phyloP scores from a whole-genome alignment of 1,140 invertebrate genomes.

The Olivierus martensii region DNA sequence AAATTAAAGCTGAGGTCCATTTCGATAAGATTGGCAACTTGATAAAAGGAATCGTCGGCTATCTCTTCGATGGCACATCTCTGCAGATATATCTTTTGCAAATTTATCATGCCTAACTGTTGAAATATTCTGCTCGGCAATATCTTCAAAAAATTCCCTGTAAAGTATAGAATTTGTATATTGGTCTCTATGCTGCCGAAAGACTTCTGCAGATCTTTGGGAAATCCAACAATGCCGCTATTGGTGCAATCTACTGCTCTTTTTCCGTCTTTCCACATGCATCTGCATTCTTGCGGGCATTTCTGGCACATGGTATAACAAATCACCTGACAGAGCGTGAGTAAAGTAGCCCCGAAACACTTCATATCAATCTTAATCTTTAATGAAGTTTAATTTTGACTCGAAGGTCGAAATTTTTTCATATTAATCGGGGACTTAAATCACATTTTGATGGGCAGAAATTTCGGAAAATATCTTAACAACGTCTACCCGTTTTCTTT shows the following conservation, averaged over 20 bases:
- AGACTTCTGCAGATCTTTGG: neutral
- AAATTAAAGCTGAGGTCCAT: slow-evolving; percentile 59
- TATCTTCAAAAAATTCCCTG: slow-evolving; percentile 67
- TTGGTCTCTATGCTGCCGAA: neutral
- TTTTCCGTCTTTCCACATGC: neutral
- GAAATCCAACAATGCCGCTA: neutral
- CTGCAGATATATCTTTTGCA: slow-evolving; percentile 68
- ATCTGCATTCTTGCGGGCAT: neutral
- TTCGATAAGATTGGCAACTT: slow-evolving; percentile 39
- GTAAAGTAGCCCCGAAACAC: neutral
- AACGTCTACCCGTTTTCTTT: too few relatives aligned
- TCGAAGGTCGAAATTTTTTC: too few relatives aligned
- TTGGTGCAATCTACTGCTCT: neutral
- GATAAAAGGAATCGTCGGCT: slow-evolving; percentile 39
- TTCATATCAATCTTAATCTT: too few relatives aligned
- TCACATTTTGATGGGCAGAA: too few relatives aligned
- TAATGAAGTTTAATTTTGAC: too few relatives aligned
- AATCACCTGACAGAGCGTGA: neutral
- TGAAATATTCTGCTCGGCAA: slow-evolving; percentile 64
- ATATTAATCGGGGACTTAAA: too few relatives aligned
- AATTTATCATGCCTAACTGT: slow-evolving; percentile 59
- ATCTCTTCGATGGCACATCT: slow-evolving; percentile 70
- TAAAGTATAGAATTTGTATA: slow-evolving; percentile 68
- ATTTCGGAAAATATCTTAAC: too few relatives aligned
- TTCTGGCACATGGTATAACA: slow-evolving; percentile 3